Evolutionary conservation across 1,140 invertebrate genomes (phyloP).

Genomic region (Melitaea cinxia): DNA sequence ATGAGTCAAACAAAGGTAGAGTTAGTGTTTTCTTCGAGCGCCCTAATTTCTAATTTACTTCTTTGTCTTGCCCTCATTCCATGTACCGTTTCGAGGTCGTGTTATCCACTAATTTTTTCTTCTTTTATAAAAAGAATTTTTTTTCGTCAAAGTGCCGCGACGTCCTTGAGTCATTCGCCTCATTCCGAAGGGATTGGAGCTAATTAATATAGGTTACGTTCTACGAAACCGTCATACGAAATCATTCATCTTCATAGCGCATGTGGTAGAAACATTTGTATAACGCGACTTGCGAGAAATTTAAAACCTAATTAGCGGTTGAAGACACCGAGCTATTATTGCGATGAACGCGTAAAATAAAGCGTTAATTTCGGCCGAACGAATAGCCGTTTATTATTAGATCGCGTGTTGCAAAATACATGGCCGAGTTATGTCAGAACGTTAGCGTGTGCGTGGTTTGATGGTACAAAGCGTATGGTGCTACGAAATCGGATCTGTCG

Average conservation of each 20-base stretch:
- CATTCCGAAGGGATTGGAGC: conserved; percentile 30
- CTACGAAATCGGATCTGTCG: conserved; percentile 23
- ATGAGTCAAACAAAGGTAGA: conserved; percentile 39
- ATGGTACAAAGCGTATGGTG: conserved; percentile 27
- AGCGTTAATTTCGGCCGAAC: conserved; percentile 63
- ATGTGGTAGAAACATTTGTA: conserved; percentile 39
- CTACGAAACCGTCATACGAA: conserved; percentile 39
- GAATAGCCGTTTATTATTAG: conserved; percentile 67
- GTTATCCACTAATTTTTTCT: conserved; percentile 39
- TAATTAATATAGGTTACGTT: conserved; percentile 38
- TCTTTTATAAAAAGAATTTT: conserved; percentile 42
- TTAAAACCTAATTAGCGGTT: conserved; percentile 72
- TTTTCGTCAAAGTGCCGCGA: conserved; percentile 27
- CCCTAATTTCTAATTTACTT: conserved; percentile 50
- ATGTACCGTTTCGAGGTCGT: conserved; percentile 48
- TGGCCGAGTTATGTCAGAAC: conserved; percentile 76
- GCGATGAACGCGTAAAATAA: conserved; percentile 61
- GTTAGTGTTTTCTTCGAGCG: conserved; percentile 22
- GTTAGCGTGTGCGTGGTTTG: conserved; percentile 23
- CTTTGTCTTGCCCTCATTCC: conserved; percentile 50
- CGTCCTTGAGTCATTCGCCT: conserved; percentile 63
- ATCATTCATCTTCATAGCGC: conserved; percentile 53
- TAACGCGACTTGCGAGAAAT: conserved; percentile 48
- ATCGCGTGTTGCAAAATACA: conserved; percentile 69
- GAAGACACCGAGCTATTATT: conserved; percentile 74